Percentiles rank a stretch among this genome's conserved stretches.
Conservation (phyloP, 2,113 vertebrate genomes). For the Okapia johnstoni region DNA sequence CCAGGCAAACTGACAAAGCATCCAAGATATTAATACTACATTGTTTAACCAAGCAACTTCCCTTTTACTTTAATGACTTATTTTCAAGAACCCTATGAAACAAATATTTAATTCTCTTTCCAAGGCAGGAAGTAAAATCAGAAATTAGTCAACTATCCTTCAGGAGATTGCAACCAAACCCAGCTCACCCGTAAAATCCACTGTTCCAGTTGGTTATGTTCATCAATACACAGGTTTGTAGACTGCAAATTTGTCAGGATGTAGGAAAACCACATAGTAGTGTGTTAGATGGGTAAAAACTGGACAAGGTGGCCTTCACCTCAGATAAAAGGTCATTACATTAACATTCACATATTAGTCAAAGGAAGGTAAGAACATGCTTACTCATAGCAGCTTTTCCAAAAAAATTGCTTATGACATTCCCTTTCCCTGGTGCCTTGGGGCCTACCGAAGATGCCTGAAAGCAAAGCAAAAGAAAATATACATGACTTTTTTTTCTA, state of each 20-base stretch:
- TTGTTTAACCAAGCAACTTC: background rate
- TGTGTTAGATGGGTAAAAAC: background rate
- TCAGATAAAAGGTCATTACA: background rate
- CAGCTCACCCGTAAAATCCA: background rate
- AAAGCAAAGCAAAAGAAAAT: conserved; percentile 66
- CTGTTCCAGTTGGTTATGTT: background rate
- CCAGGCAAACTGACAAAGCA: background rate
- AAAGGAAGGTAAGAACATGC: conserved; percentile 68
- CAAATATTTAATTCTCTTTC: conserved; percentile 11
- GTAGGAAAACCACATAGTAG: background rate
- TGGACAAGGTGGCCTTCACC: background rate
- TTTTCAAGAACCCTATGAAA: conserved; percentile 11
- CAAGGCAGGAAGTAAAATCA: background rate
- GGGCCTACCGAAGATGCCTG: conserved; percentile 83
- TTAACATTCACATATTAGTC: background rate
- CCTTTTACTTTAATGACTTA: conserved; percentile 3
- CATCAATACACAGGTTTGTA: background rate
- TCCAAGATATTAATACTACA: background rate
- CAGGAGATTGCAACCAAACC: background rate
- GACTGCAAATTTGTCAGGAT: background rate
- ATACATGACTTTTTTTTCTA: background rate
- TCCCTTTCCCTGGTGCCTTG: conserved; percentile 84
- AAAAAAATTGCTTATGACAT: conserved; percentile 89
- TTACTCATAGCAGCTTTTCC: conserved; percentile 90
- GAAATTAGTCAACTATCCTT: background rate